Conservation (phyloP, 2,113 vertebrate species). For the Euleptes europaea region DNA sequence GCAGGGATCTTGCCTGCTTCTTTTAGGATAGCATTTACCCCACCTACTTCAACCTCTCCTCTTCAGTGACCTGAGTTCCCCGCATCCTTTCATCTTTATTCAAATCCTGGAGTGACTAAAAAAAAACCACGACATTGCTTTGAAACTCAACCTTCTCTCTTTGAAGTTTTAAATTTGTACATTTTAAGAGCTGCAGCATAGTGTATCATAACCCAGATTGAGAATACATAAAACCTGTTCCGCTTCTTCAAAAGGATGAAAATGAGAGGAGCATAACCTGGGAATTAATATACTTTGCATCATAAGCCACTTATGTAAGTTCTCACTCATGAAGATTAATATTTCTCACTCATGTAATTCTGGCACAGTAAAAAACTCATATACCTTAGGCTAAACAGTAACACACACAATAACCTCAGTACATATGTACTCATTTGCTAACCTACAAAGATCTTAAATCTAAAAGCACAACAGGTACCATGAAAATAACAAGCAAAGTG, state of each 20-base stretch:
- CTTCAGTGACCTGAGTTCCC: background rate
- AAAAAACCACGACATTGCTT: background rate
- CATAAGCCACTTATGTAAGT: conserved; percentile 26
- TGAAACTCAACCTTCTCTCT: background rate
- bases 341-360: conserved; percentile 3
- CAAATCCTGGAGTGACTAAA: background rate
- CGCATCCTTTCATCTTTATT: background rate
- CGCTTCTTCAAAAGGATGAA: conserved; percentile 33
- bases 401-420: background rate
- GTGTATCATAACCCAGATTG: conserved; percentile 20
- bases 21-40: background rate
- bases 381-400: background rate
- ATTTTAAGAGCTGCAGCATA: conserved; percentile 13
- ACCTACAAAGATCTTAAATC: background rate
- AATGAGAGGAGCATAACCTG: conserved; percentile 27
- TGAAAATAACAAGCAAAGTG: background rate
- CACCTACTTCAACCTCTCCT: background rate
- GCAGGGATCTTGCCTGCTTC: background rate
- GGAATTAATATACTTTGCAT: conserved; percentile 16
- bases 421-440: background rate
- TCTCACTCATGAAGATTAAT: conserved; percentile 2
- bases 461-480: background rate
- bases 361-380: background rate
- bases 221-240: conserved; percentile 21
- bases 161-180: conserved; percentile 28